Conservation (phyloP, 2,888 invertebrate species). For the Lasioglossum villosulum region DNA sequence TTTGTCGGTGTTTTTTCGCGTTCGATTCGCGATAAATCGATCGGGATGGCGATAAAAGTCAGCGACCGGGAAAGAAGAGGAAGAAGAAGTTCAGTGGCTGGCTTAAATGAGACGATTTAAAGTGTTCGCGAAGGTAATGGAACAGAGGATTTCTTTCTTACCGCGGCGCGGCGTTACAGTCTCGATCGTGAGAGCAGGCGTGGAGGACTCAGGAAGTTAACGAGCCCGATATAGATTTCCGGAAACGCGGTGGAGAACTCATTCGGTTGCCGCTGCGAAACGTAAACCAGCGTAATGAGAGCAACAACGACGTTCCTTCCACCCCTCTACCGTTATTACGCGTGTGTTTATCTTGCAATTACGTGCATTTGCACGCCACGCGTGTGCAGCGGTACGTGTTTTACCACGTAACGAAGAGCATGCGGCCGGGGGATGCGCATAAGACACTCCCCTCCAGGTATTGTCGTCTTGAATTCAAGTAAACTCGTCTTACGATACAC, state of each 20-base stretch:
- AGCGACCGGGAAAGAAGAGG: constrained; percentile 35
- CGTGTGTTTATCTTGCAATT: constrained; percentile 46
- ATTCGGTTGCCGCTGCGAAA: constrained; percentile 38
- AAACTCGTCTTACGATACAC: neutral
- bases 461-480: neutral
- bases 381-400: constrained; percentile 29
- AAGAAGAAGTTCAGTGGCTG: constrained; percentile 52
- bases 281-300: constrained; percentile 52
- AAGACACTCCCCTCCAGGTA: neutral
- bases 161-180: constrained; percentile 37
- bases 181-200: constrained; percentile 33
- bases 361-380: constrained; percentile 35
- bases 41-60: constrained; percentile 59
- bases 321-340: constrained; percentile 28
- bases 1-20: constrained; percentile 6
- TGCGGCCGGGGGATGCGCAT: neutral
- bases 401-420: constrained; percentile 16
- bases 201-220: constrained; percentile 51
- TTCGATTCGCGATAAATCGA: constrained; percentile 56
- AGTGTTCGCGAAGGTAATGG: constrained; percentile 59
- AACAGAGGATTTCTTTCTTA: constrained; percentile 58
- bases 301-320: constrained; percentile 33
- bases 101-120: constrained; percentile 65
- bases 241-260: constrained; percentile 28
- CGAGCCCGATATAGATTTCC: constrained; percentile 58